Conservation (phyloP, 2,113 vertebrate genomes). For the Smithornis capensis region DNA sequence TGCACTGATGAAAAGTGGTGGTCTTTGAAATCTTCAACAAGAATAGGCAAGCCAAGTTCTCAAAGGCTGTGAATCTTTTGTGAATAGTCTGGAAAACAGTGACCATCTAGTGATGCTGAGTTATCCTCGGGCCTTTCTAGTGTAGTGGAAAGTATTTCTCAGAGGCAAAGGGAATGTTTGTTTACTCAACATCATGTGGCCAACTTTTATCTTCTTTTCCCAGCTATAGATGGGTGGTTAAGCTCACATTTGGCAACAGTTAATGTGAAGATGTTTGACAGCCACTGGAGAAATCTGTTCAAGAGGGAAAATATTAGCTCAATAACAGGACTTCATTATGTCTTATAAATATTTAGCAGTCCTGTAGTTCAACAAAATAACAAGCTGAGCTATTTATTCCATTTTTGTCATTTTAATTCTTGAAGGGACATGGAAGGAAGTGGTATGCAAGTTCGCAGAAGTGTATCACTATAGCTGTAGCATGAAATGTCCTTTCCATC, state of each 20-base stretch:
- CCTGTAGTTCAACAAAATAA: slow-evolving; percentile 28
- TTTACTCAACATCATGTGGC: not conserved
- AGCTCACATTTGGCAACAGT: slow-evolving; percentile 23
- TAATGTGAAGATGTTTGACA: slow-evolving; percentile 49
- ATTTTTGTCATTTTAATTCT: slow-evolving; percentile 31
- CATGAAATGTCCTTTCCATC: not conserved
- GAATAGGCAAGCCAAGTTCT: not conserved
- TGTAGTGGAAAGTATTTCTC: slow-evolving; percentile 6
- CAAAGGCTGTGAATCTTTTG: slow-evolving; percentile 6
- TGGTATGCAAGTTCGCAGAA: not conserved
- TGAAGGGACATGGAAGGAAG: not conserved
- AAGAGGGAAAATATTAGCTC: slow-evolving; percentile 40
- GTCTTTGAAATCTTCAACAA: not conserved
- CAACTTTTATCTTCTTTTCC: slow-evolving; percentile 46
- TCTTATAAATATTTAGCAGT: slow-evolving; percentile 35
- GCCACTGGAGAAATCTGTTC: slow-evolving; percentile 34
- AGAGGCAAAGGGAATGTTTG: slow-evolving; percentile 19
- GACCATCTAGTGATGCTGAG: not conserved
- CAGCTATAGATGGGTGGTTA: slow-evolving; percentile 13
- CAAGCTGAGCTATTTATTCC: slow-evolving; percentile 37
- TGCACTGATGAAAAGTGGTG: not conserved
- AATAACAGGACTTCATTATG: slow-evolving; percentile 4
- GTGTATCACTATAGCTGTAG: not conserved
- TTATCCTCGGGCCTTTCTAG: not conserved
- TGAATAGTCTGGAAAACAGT: slow-evolving; percentile 1